phyloP scores from a whole-genome alignment of 2,888 invertebrate species.

The Corythucha ciliata region DNA sequence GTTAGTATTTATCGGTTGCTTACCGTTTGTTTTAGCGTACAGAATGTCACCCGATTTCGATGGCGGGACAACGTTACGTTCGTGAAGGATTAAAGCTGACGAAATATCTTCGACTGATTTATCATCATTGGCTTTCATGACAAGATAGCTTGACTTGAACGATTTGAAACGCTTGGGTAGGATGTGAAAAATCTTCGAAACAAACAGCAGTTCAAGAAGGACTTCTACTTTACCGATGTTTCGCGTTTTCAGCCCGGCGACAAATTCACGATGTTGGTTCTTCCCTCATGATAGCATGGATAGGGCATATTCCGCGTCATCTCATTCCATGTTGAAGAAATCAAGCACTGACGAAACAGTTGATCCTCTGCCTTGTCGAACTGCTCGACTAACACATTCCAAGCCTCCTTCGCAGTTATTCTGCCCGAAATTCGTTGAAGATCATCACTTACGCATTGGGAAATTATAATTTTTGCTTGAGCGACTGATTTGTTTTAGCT shows the following conservation, averaged over 20 bases:
- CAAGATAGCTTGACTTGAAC: constrained; percentile 18
- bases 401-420: constrained; percentile 17
- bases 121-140: constrained; percentile 15
- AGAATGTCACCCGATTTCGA: neutral
- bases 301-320: constrained; percentile 16
- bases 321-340: constrained; percentile 17
- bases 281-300: constrained; percentile 12
- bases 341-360: constrained; percentile 7
- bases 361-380: no score
- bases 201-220: constrained; percentile 18
- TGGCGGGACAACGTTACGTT: constrained; percentile 11
- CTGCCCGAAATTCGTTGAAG: constrained; percentile 1
- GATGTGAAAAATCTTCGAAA: constrained; percentile 14
- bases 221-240: neutral
- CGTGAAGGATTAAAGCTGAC: constrained; percentile 6
- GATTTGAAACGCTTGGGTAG: neutral
- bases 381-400: neutral
- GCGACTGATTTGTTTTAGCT: constrained; percentile 13
- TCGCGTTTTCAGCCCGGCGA: constrained; percentile 17
- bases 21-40: neutral
- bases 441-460: constrained; percentile 21
- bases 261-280: constrained; percentile 19
- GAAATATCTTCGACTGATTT: constrained; percentile 13
- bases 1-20: neutral
- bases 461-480: constrained; percentile 22